A percentile compares a stretch with the other conserved stretches of the same genome.
phyloP scores from a whole-genome alignment of 1,140 invertebrate species.

The Drosophila micromelanica region DNA sequence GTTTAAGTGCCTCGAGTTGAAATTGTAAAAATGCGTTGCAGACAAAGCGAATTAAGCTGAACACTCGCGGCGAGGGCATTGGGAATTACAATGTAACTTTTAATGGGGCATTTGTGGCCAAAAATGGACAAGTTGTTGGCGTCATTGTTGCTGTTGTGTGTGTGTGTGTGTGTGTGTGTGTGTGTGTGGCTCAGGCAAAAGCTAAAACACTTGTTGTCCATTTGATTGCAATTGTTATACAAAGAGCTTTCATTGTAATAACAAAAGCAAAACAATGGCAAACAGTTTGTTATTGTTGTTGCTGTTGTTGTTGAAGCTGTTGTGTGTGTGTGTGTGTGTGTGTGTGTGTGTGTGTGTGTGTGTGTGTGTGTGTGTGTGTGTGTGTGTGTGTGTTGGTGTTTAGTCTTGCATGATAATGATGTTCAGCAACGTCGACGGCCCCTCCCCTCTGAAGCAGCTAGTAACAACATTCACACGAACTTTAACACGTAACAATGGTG shows the following conservation, averaged over 20 bases:
- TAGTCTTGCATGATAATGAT: constrained; percentile 71
- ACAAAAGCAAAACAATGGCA: constrained; percentile 72
- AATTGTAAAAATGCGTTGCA: neutral
- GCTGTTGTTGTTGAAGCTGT: constrained; percentile 27
- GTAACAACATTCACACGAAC: constrained; percentile 68
- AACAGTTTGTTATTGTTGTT: constrained; percentile 30
- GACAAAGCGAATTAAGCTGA: neutral
- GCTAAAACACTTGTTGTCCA: constrained; percentile 67
- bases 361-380: too few species aligned
- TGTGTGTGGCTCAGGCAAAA: constrained; percentile 22
- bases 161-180: constrained; percentile 6
- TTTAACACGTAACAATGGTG: constrained; percentile 59
- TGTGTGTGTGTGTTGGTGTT: constrained; percentile 47
- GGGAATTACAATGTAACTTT: constrained; percentile 61
- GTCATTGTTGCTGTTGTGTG: constrained; percentile 42
- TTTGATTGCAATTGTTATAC: constrained; percentile 61
- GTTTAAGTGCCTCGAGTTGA: neutral
- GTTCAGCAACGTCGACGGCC: constrained; percentile 43
- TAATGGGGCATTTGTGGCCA: constrained; percentile 74
- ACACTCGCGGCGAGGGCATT: constrained; percentile 26
- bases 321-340: constrained; percentile 5
- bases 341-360: too few species aligned
- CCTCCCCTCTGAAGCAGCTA: constrained; percentile 19
- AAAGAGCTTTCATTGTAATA: constrained; percentile 80
- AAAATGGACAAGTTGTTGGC: constrained; percentile 65